Evolutionary conservation across 92 coral and sea anemone genomes (phyloP).

Genomic region (Epizoanthus rinbou): DNA sequence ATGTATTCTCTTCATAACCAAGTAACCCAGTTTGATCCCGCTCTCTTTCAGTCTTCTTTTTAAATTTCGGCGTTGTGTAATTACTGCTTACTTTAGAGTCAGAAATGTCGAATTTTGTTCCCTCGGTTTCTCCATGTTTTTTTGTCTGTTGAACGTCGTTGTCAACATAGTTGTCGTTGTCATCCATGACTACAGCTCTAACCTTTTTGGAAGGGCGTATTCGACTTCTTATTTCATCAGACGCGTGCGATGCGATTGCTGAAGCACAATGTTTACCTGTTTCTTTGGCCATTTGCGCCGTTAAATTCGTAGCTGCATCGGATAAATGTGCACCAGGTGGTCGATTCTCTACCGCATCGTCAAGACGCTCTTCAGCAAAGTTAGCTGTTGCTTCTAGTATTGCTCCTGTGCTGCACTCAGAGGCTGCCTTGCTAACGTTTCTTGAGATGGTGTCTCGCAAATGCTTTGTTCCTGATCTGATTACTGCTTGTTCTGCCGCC

Average conservation of each 20-base stretch:
- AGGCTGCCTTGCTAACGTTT: neutral
- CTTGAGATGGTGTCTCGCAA: neutral
- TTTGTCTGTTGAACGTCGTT: neutral
- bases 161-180: neutral
- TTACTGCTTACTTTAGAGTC: neutral
- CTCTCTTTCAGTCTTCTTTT: neutral
- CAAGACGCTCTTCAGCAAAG: constrained; percentile 12
- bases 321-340: neutral
- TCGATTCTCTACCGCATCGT: constrained; percentile 7
- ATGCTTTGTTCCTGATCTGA: neutral
- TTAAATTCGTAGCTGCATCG: neutral
- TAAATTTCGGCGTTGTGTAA: neutral
- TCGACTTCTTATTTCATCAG: neutral
- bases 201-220: constrained; percentile 4
- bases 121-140: no score
- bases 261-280: neutral
- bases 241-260: neutral
- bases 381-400: neutral
- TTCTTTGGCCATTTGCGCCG: neutral
- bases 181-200: neutral
- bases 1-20: neutral
- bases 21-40: neutral
- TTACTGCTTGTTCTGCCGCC: neutral
- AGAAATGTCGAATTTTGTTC: neutral
- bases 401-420: constrained; percentile 1